phyloP scores from a whole-genome alignment of 2,888 invertebrate species.

The Amiota communis region DNA sequence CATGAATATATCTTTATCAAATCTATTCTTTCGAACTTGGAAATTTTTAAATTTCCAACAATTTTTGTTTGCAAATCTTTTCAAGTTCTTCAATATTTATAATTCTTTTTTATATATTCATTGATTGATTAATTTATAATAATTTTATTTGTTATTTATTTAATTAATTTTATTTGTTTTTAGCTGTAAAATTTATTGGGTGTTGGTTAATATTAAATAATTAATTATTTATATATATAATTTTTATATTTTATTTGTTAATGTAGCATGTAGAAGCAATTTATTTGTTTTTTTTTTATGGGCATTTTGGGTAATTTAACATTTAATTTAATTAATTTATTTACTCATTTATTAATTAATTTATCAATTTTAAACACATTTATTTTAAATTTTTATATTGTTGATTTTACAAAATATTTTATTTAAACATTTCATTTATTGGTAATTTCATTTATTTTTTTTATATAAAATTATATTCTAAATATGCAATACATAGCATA shows the following conservation, averaged over 20 bases:
- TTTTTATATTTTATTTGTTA: slow-evolving; percentile 11
- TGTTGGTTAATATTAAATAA: slow-evolving; percentile 46
- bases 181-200: slow-evolving; percentile 18
- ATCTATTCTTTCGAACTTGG: slow-evolving; percentile 46
- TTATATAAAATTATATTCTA: neutral
- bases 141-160: slow-evolving; percentile 44
- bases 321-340: neutral
- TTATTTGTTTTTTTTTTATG: neutral
- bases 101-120: too few relatives aligned
- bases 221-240: slow-evolving; percentile 52
- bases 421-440: neutral
- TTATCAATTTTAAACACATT: neutral
- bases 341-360: neutral
- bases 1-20: too few relatives aligned
- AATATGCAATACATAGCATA: too few relatives aligned
- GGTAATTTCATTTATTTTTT: neutral
- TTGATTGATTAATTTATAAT: neutral
- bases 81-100: too few relatives aligned
- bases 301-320: slow-evolving; percentile 3
- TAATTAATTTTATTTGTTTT: slow-evolving; percentile 34
- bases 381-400: neutral
- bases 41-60: slow-evolving; percentile 66
- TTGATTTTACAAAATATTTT: neutral
- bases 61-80: neutral
- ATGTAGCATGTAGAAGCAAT: neutral